Evolutionary conservation across 1,140 invertebrate genomes (phyloP), one percentile per base, ranked within the genome.

Genomic region (Formica selysi): DNA sequence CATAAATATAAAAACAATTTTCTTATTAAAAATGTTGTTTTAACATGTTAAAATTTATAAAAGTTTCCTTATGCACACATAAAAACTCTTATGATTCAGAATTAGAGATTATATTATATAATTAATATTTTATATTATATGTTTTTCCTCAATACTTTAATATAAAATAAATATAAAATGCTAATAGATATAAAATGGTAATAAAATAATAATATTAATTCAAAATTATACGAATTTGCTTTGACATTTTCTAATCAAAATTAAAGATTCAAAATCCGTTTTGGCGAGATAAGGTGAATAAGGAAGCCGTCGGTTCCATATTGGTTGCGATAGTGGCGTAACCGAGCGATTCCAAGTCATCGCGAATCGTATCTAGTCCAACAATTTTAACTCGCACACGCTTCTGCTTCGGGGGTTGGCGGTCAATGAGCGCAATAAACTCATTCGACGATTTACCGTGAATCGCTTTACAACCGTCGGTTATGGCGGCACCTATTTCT

Each of bases 391-490:
- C 89, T 88, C 87, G 87, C 83, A 36, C 80, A 85, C 92, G 91
- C 92, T 94, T 94, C 93, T 94, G 92, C 78, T 93, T 81, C 29
- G 76, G 51, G 79, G 44, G 29, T 80, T 80, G 51, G 87, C 68
- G 90, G 92, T 91, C 95, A 95, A 95, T 95, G 94, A 95, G 93
- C 93, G 94, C 93, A 94, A 95, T 95, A 95, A 95, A 95, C 92
- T 95, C 94, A 95, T 95, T 95, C 92, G 86, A 86, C 86, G 92
- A 87, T 95, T 95, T 94, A 95, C 92, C 93, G 93, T 91, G 91
- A 94, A 95, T 95, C 90, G 95, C 91, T 95, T 95, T 95, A 95
- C 94, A 95, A 93, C 95, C 92, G 90, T 92, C 88, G 85, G 91
- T 93, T 93, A 93, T 90, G 88, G 91, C 86, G 86, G 51, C 88